Evolutionary conservation across 2,113 vertebrate species (phyloP).

Genomic region (Anser brachyrhynchus): DNA sequence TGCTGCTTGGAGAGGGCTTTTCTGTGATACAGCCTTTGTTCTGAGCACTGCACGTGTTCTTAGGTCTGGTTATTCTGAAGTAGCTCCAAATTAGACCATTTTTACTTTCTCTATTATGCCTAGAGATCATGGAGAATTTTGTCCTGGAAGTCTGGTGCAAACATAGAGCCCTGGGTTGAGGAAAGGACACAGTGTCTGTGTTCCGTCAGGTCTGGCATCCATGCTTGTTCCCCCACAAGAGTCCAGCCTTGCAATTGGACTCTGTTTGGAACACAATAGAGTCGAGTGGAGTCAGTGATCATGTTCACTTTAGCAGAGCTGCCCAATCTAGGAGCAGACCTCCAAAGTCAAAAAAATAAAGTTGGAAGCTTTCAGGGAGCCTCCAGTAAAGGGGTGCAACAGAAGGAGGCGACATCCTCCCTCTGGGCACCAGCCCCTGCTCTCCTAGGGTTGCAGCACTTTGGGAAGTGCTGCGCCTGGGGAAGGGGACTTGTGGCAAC

Average conservation of each 20-base stretch:
- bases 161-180: not conserved
- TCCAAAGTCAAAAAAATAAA: not conserved
- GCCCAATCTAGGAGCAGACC: not conserved
- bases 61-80: not conserved
- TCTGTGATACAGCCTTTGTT: not conserved
- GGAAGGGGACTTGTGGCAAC: not conserved
- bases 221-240: not conserved
- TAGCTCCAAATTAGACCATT: not conserved
- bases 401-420: not conserved
- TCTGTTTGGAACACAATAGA: too few relatives aligned
- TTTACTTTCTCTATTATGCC: not conserved
- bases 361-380: fast-evolving
- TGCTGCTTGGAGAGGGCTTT: not conserved
- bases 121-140: not conserved
- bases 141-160: not conserved
- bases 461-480: not conserved
- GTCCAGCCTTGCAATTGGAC: too few relatives aligned
- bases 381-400: not conserved
- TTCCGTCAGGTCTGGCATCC: not conserved
- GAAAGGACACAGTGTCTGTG: not conserved
- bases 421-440: not conserved
- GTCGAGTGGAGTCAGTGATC: not conserved
- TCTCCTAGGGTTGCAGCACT: not conserved
- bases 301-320: not conserved
- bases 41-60: not conserved